Percentiles rank a stretch among this genome's conserved stretches.
Conservation (phyloP, 2,888 invertebrate genomes). For the Hydrotaea diabolus region DNA sequence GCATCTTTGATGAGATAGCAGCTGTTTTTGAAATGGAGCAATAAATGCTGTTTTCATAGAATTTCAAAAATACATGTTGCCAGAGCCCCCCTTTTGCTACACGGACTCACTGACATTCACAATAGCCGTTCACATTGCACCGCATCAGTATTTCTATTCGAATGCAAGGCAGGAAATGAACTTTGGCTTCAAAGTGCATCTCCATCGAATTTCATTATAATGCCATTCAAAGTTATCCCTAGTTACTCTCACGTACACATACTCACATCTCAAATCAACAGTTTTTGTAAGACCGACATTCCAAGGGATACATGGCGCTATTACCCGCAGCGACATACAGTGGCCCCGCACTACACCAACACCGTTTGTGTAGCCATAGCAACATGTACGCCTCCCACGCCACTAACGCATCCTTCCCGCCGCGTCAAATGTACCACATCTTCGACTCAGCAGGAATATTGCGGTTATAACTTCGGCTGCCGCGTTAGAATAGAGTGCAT, state of each 20-base stretch:
- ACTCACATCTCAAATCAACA: slow-evolving; percentile 5
- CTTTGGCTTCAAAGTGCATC: neutral
- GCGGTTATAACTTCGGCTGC: neutral
- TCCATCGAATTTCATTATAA: slow-evolving; percentile 32
- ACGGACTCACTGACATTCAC: too few relatives aligned
- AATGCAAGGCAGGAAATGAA: too few relatives aligned
- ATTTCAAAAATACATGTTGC: neutral
- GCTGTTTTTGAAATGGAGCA: neutral
- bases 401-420: too few relatives aligned
- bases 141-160: too few relatives aligned
- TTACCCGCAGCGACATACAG: neutral
- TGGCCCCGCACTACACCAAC: neutral
- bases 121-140: too few relatives aligned
- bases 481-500: neutral
- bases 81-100: too few relatives aligned
- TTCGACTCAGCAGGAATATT: neutral
- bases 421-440: too few relatives aligned
- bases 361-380: neutral
- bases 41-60: neutral
- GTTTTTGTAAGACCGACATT: neutral
- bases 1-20: neutral
- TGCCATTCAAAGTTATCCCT: neutral
- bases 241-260: neutral
- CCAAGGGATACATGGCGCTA: neutral
- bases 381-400: too few relatives aligned